Conservation (phyloP, 2,888 invertebrate species). For the Gandaritis pyraliata region DNA sequence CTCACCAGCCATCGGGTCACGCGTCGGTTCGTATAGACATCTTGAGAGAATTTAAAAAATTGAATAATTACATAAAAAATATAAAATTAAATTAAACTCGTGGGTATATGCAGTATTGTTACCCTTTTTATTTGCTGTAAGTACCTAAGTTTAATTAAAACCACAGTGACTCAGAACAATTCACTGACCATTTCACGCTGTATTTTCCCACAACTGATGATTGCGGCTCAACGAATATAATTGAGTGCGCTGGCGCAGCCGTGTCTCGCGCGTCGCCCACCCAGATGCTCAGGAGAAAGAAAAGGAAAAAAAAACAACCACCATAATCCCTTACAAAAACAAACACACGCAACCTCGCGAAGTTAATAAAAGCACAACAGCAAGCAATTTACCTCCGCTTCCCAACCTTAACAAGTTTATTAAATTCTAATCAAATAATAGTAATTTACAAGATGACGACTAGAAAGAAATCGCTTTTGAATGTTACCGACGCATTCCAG, state of each 20-base stretch:
- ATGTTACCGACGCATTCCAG: conserved; percentile 75
- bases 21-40: no score
- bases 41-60: no score
- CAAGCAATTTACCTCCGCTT: conserved; percentile 78
- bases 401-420: conserved; percentile 84
- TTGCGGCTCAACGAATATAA: conserved; percentile 67
- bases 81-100: no score
- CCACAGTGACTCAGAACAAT: conserved; percentile 62
- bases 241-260: conserved; percentile 72
- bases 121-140: conserved; percentile 24
- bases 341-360: conserved; percentile 79
- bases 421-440: conserved; percentile 82
- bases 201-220: conserved; percentile 67
- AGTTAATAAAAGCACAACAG: conserved; percentile 80
- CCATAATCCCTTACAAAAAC: conserved; percentile 77
- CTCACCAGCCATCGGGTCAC: no score
- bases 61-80: no score
- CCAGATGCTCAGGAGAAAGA: conserved; percentile 68
- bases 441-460: conserved; percentile 80
- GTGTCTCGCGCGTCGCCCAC: conserved; percentile 79
- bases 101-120: no score
- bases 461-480: conserved; percentile 75
- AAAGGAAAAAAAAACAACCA: conserved; percentile 63
- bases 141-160: conserved; percentile 45
- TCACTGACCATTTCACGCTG: conserved; percentile 68